Conservation (phyloP, 2,888 invertebrate genomes). For the Aplocera efformata region DNA sequence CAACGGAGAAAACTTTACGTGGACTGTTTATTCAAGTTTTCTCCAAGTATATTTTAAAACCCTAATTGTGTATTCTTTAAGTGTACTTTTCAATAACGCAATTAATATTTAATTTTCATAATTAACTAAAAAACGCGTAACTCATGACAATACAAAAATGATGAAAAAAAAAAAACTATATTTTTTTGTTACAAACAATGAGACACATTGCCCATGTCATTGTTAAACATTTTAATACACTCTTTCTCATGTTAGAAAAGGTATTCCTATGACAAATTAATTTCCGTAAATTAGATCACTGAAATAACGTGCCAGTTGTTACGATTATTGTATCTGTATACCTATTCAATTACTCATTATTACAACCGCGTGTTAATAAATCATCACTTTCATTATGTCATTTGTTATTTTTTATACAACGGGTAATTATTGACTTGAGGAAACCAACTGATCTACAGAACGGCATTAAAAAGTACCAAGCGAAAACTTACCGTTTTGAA, state of each 20-base stretch:
- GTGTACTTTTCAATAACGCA: no score
- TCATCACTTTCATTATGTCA: constrained; percentile 27
- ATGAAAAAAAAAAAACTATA: no score
- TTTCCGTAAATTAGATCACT: constrained; percentile 26
- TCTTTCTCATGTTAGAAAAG: no score
- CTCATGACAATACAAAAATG: no score
- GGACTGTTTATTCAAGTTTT: not conserved
- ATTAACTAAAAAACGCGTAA: no score
- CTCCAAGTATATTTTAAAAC: no score
- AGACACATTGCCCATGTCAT: no score
- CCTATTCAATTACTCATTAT: constrained; percentile 16
- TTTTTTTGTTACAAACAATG: no score
- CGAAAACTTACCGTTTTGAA: constrained; percentile 50
- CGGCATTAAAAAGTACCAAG: constrained; percentile 6
- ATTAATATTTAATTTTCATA: no score
- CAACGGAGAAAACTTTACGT: constrained; percentile 20
- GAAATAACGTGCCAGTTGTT: constrained; percentile 15
- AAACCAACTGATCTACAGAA: constrained; percentile 4
- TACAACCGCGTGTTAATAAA: constrained; percentile 24
- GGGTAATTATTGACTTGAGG: constrained; percentile 13
- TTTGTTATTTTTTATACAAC: constrained; percentile 9
- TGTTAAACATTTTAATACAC: no score
- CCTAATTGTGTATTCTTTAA: no score
- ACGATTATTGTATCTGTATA: constrained; percentile 4
- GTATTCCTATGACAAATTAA: no score